Conservation (phyloP, 2,888 invertebrate species). For the Microctonus aethiopoides region DNA sequence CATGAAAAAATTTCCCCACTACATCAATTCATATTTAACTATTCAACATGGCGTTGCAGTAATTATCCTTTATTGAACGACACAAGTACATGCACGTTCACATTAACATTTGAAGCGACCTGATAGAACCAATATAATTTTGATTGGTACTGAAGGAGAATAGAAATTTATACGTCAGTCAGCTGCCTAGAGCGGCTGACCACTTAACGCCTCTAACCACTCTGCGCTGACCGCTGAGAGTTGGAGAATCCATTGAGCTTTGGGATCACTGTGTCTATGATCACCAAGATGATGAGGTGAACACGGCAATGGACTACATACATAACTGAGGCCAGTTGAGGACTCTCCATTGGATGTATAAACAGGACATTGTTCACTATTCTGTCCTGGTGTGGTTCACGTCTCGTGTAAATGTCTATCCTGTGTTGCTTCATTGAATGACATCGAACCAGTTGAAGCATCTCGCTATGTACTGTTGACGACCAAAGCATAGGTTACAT, state of each 20-base stretch:
- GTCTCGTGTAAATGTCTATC: background rate
- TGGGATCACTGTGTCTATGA: background rate
- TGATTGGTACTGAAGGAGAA: conserved; percentile 13
- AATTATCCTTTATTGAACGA: background rate
- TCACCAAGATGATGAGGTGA: conserved; percentile 12
- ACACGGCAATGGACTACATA: background rate
- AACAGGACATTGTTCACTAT: background rate
- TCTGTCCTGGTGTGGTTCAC: background rate
- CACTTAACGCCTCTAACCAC: conserved; percentile 8
- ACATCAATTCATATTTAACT: background rate
- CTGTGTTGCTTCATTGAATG: background rate
- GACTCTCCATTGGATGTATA: background rate
- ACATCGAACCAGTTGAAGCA: background rate
- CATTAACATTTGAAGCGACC: background rate
- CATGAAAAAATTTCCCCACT: background rate
- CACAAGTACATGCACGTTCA: background rate
- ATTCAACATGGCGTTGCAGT: background rate
- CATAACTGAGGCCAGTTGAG: background rate
- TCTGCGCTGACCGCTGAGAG: conserved; percentile 4
- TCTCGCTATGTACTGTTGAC: background rate
- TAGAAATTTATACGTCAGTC: conserved; percentile 12
- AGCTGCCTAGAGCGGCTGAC: conserved; percentile 2
- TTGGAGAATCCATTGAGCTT: conserved; percentile 3
- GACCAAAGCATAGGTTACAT: background rate
- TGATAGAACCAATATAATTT: background rate